Evolutionary conservation across 2,797 vertebrate genomes (phyloP).

Genomic region (Anabas testudineus): DNA sequence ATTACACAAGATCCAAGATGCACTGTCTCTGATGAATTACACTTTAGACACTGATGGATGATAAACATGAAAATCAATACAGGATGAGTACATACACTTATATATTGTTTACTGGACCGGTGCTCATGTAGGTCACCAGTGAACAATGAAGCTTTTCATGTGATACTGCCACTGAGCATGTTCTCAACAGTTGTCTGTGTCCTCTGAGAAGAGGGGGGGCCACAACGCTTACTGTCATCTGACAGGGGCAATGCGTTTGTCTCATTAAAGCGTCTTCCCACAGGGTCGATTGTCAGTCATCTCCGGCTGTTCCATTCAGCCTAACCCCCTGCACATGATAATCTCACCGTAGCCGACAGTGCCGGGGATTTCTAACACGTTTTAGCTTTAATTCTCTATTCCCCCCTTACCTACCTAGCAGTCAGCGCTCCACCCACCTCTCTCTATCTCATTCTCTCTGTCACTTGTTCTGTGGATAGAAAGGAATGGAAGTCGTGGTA

Average conservation of each 20-base stretch:
- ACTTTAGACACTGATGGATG: no score
- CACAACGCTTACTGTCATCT: slow-evolving; percentile 7
- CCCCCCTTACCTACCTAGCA: not conserved
- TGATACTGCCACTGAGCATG: slow-evolving; percentile 1
- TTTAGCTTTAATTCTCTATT: slow-evolving; percentile 18
- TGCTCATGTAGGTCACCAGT: not conserved
- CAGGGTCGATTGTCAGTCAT: slow-evolving; percentile 39
- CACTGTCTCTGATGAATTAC: no score
- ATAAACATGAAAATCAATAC: no score
- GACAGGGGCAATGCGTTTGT: slow-evolving; percentile 24
- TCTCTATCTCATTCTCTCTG: not conserved
- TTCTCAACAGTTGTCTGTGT: slow-evolving; percentile 4
- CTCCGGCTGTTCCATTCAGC: slow-evolving; percentile 36
- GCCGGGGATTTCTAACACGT: slow-evolving; percentile 33
- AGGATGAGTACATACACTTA: no score
- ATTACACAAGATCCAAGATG: no score
- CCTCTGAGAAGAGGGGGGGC: slow-evolving; percentile 8
- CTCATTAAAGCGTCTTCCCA: slow-evolving; percentile 42
- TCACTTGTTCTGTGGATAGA: slow-evolving; percentile 4
- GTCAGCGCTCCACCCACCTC: not conserved
- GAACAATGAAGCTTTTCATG: slow-evolving; percentile 17
- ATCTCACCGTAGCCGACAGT: slow-evolving; percentile 26
- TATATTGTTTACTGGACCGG: not conserved
- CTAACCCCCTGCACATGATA: slow-evolving; percentile 4
- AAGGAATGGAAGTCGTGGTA: slow-evolving; percentile 13